phyloP scores from a whole-genome alignment of 2,113 vertebrate species.

The Platysteira castanea region DNA sequence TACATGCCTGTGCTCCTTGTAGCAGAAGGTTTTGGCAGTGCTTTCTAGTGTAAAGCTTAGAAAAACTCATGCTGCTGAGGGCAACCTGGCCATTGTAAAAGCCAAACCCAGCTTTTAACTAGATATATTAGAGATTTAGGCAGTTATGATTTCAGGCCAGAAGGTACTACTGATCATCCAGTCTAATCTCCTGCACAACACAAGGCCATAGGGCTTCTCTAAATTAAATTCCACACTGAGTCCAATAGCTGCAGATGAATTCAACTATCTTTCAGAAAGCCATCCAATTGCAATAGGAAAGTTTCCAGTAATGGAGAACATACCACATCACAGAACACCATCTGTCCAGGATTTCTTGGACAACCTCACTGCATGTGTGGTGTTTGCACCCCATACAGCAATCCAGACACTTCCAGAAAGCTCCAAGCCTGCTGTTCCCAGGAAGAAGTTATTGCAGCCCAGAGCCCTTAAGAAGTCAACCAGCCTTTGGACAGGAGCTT shows the following conservation, averaged over 20 bases:
- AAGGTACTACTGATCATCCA: not conserved
- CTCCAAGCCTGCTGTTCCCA: not conserved
- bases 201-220: not conserved
- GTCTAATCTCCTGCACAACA: not conserved
- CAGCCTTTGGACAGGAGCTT: not conserved
- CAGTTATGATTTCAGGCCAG: not conserved
- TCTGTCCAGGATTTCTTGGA: constrained; percentile 4
- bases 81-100: constrained; percentile 1
- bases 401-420: not conserved
- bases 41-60: not conserved
- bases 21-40: constrained; percentile 21
- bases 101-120: not conserved
- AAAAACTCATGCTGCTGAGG: not conserved
- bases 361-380: not conserved
- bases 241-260: not conserved
- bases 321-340: not conserved
- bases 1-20: not conserved
- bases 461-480: not conserved
- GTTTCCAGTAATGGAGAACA: not conserved
- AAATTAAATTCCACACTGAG: constrained; percentile 4
- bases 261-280: not conserved
- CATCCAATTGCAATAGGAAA: not conserved
- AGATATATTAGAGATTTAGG: not conserved
- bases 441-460: not conserved
- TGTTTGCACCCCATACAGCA: not conserved